Conservation (phyloP, 1,140 invertebrate species). For the Aphis craccivora region DNA sequence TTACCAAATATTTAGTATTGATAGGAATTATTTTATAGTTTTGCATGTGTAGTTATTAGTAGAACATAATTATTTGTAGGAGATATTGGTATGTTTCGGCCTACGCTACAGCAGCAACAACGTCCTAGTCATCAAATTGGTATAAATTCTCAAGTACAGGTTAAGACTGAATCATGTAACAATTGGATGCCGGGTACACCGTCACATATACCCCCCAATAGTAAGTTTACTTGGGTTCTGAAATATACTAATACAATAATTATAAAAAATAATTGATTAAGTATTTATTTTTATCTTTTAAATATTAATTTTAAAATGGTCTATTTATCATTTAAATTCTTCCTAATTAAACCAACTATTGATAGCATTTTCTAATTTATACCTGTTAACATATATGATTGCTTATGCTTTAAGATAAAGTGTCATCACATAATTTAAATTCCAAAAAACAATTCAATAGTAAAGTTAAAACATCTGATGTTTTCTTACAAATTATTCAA, state of each 20-base stretch:
- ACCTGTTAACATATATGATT: background rate
- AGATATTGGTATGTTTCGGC: conserved; percentile 56
- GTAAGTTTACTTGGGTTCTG: conserved; percentile 22
- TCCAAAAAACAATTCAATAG: background rate
- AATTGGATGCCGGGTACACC: conserved; percentile 50
- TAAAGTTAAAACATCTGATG: background rate
- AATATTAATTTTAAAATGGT: background rate
- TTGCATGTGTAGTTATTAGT: conserved; percentile 58
- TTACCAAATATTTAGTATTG: background rate
- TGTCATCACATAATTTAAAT: background rate
- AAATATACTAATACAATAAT: background rate
- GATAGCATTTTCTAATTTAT: no score
- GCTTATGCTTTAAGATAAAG: background rate
- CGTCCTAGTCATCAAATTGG: conserved; percentile 53
- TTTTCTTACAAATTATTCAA: background rate
- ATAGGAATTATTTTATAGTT: conserved; percentile 14
- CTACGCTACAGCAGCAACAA: conserved; percentile 39
- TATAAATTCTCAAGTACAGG: conserved; percentile 53
- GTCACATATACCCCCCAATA: conserved; percentile 54
- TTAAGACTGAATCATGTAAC: conserved; percentile 54
- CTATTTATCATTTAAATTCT: background rate
- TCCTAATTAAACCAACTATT: background rate
- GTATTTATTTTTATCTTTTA: background rate
- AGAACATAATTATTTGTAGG: conserved; percentile 55
- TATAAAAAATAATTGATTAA: background rate